phyloP scores from a whole-genome alignment of 2,113 vertebrate genomes.

The Notothenia coriiceps region DNA sequence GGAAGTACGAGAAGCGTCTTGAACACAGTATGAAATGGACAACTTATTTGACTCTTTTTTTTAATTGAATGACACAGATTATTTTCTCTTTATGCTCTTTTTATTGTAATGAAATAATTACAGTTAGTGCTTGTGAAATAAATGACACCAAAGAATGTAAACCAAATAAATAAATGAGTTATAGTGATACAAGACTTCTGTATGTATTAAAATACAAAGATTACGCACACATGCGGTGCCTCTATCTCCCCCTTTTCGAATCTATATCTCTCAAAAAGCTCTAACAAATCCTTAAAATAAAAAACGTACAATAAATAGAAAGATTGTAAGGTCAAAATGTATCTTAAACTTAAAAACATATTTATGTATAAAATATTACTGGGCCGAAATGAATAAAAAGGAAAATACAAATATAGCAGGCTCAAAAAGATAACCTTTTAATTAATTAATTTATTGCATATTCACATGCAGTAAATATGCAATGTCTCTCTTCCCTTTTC shows the following conservation, averaged over 20 bases:
- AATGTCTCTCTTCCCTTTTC: background rate
- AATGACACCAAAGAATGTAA: background rate
- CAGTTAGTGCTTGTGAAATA: background rate
- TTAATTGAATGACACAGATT: too few species aligned
- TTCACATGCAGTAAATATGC: constrained; percentile 42
- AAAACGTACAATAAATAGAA: too few species aligned
- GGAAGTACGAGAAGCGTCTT: background rate
- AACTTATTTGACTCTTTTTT: too few species aligned
- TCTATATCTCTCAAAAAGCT: too few species aligned
- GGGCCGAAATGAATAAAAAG: too few species aligned
- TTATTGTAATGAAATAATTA: background rate
- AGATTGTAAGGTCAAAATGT: too few species aligned
- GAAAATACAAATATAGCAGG: constrained; percentile 4
- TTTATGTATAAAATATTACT: too few species aligned
- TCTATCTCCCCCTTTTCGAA: too few species aligned
- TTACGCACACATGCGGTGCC: background rate
- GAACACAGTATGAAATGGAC: background rate
- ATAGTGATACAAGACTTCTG: background rate
- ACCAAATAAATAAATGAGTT: background rate
- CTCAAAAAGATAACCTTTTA: constrained; percentile 2
- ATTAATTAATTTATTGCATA: background rate
- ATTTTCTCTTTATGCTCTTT: background rate
- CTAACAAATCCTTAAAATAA: too few species aligned
- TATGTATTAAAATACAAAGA: background rate
- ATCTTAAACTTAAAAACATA: too few species aligned